These are phyloP conservation scores for Tychaedon coryphoeus DNA, from an alignment of 2,113 vertebrate species.

Conservation along the genomic window DNA sequence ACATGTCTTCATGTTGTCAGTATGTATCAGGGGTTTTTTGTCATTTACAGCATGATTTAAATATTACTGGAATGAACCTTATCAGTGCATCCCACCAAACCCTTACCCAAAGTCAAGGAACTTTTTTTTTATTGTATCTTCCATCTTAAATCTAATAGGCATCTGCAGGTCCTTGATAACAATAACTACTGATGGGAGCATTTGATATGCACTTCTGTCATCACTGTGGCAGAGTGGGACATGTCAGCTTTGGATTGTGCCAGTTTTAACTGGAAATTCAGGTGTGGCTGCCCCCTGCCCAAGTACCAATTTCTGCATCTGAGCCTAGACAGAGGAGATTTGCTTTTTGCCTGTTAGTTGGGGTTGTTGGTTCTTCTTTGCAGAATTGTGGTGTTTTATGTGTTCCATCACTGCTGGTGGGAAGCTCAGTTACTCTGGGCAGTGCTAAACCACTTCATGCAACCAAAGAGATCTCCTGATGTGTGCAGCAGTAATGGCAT, in stretches of 20 bases:
- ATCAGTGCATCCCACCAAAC: not conserved
- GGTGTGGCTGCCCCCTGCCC: not conserved
- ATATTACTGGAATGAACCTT: not conserved
- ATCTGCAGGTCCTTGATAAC: not conserved
- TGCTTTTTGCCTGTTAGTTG: not conserved
- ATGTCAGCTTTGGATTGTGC: not conserved
- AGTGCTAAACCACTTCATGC: not conserved
- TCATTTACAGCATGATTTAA: not conserved
- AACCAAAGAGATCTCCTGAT: not conserved
- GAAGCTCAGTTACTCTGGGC: not conserved
- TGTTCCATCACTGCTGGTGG: not conserved
- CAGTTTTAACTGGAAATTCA: not conserved
- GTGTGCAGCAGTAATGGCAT: not conserved
- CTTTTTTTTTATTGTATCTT: not conserved
- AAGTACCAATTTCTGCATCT: not conserved
- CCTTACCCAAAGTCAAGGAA: not conserved
- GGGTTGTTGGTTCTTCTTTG: not conserved
- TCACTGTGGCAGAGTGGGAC: not conserved
- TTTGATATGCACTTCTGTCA: not conserved
- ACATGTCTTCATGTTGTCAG: not conserved
- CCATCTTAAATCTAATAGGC: not conserved
- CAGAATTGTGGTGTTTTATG: not conserved
- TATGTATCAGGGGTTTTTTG: not conserved
- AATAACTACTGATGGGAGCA: not conserved
- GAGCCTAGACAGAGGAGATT: not conserved